Evolutionary conservation across 2,797 vertebrate species (phyloP), one percentile per base, ranked within the genome.

Genomic region (Xiphophorus birchmanni): DNA sequence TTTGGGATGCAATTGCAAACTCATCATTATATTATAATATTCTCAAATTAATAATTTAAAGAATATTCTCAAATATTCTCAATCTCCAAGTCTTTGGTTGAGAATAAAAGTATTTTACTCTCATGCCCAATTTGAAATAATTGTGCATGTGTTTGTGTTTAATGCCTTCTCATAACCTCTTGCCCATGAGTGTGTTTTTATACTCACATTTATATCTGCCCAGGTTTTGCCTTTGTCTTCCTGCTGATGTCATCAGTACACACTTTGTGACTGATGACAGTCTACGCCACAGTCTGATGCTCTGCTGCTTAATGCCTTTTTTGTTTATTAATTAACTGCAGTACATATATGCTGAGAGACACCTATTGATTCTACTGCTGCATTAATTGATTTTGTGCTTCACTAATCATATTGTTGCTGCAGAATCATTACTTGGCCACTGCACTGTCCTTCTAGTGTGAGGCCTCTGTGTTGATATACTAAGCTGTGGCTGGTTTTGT

Each of bases 241-340:
- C 90, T 89, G 91, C 93, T 93, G 93, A 95, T 94, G 93, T 92
- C 89, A 94, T 94, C 93, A 89, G 89, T 90, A 90, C 89, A 81
- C 90, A 87, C 87, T 42, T 84, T 75, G 83, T 94, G 94, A 94
- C 90, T 94, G 92, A 95, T 95, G 94, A 94, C 91, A 92, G 91
- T 92, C 85, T 84, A 91, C 89, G 88, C 91, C 90, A 93, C 94
- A 91, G 88, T 93, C 90, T 89, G 86, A 91, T 91, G 92, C 92
- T 91, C 91, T 83, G 86, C 88, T 87, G 89, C 88, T 91, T 92
- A 93, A 94, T 94, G 88, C 89, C 80, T 90, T 94, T 90, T 90
- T 92, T 92, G 90, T 94, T 95, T 95, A 95, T 95, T 95, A 94
- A 95, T 96, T 92, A 94, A 94, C 93, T 92, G 84, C 85, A 91